phyloP scores from a whole-genome alignment of 2,113 vertebrate species.

The Phaethornis superciliosus region DNA sequence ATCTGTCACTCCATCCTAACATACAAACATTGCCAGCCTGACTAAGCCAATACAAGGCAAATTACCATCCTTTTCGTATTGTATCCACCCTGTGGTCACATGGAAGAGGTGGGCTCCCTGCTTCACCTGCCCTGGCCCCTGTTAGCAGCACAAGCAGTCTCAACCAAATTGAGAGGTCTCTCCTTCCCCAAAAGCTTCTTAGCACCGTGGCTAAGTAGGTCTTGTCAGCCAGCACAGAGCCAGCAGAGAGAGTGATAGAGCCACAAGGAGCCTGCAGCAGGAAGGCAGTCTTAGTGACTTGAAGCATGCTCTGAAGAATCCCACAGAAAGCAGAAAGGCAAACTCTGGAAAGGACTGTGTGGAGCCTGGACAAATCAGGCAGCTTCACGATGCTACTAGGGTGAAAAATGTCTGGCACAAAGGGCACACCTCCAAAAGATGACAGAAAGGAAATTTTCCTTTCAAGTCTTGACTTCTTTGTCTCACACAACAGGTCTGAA shows the following conservation, averaged over 20 bases:
- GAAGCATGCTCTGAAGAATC: background rate
- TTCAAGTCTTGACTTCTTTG: background rate
- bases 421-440: background rate
- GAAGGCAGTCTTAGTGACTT: background rate
- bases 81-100: background rate
- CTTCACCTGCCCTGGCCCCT: background rate
- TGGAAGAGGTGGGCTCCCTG: background rate
- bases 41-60: background rate
- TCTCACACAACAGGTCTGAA: background rate
- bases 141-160: background rate
- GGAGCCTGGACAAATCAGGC: background rate
- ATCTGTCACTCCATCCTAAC: background rate
- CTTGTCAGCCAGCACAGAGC: background rate
- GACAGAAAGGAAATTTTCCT: background rate
- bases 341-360: background rate
- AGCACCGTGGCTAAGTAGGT: background rate
- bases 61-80: background rate
- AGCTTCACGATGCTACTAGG: background rate
- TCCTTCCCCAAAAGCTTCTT: background rate
- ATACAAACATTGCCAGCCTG: background rate
- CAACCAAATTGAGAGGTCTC: background rate
- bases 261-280: background rate
- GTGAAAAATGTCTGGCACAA: background rate
- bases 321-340: background rate
- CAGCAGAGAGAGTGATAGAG: background rate